phyloP scores from a whole-genome alignment of 2,888 invertebrate genomes.

The Chrysolina haemoptera region DNA sequence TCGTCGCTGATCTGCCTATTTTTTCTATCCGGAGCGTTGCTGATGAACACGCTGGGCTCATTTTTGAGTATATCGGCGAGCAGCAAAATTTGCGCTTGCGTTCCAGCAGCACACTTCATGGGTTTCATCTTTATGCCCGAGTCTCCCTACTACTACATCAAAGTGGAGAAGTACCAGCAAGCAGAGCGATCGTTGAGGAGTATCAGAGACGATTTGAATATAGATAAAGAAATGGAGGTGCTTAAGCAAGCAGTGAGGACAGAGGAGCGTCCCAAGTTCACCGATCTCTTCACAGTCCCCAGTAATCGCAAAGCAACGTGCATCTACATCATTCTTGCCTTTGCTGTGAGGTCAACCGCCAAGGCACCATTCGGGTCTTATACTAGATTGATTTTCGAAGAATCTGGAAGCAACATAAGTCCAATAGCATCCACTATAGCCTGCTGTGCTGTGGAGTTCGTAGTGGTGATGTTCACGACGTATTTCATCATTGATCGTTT shows the following conservation, averaged over 20 bases:
- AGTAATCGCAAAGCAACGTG: constrained; percentile 58
- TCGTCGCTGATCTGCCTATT: constrained; percentile 76
- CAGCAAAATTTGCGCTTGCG: constrained; percentile 69
- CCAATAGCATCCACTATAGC: constrained; percentile 64
- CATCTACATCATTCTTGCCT: constrained; percentile 37
- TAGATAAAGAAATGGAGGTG: constrained; percentile 54
- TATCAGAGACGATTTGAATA: constrained; percentile 63
- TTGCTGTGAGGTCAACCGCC: constrained; percentile 20
- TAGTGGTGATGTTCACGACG: constrained; percentile 73
- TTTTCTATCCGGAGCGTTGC: constrained; percentile 74
- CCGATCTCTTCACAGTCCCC: constrained; percentile 55
- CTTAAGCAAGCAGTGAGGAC: constrained; percentile 58
- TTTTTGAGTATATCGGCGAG: constrained; percentile 70
- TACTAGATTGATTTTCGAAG: constrained; percentile 71
- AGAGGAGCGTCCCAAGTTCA: constrained; percentile 51
- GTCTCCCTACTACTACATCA: constrained; percentile 72
- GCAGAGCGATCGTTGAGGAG: constrained; percentile 71
- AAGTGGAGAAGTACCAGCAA: constrained; percentile 67
- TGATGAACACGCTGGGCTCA: constrained; percentile 73
- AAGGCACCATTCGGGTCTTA: constrained; percentile 70
- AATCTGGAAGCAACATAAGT: constrained; percentile 67
- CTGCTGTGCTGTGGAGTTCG: constrained; percentile 72
- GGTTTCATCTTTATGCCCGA: constrained; percentile 74
- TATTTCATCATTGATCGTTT: constrained; percentile 72
- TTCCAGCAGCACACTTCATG: constrained; percentile 70